phyloP scores from a whole-genome alignment of 1,140 invertebrate species.

The Drosophila burlai region DNA sequence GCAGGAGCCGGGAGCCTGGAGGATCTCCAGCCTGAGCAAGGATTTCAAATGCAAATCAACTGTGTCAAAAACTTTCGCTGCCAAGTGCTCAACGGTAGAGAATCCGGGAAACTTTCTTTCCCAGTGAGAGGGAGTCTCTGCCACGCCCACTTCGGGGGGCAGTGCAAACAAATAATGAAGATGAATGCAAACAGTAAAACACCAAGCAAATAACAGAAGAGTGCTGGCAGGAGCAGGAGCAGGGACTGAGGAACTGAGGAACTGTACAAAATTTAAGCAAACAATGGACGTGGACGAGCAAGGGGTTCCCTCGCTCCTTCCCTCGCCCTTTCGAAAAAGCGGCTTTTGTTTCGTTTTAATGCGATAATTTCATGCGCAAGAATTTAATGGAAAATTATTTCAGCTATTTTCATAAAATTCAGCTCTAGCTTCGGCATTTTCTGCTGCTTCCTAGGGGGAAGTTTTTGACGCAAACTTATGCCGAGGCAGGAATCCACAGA shows the following conservation, averaged over 20 bases:
- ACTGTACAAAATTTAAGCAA: conserved; percentile 79
- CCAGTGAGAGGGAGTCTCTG: conserved; percentile 2
- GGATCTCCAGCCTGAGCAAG: conserved; percentile 47
- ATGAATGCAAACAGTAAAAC: conserved; percentile 82
- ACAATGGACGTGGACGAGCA: conserved; percentile 60
- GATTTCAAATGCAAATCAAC: conserved; percentile 82
- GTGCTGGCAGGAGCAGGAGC: conserved; percentile 10
- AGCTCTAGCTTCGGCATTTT: conserved; percentile 55
- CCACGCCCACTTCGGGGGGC: conserved; percentile 50
- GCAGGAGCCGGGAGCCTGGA: no score
- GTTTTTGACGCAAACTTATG: conserved; percentile 50
- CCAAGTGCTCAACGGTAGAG: conserved; percentile 59
- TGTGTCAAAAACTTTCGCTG: conserved; percentile 80
- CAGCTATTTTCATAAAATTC: conserved; percentile 73
- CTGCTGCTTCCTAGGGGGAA: conserved; percentile 6
- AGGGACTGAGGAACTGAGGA: conserved; percentile 24
- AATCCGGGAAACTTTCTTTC: conserved; percentile 35
- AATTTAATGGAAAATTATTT: conserved; percentile 81
- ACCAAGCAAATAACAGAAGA: conserved; percentile 75
- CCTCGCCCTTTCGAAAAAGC: conserved; percentile 1
- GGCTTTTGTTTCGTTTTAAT: conserved; percentile 71
- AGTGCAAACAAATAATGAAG: conserved; percentile 81
- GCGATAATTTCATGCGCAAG: conserved; percentile 76
- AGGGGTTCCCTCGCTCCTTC: background rate
- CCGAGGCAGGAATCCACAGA: conserved; percentile 5